Base-by-base conservation (phyloP, 2,888 invertebrate genomes). In the Hyposoter dolosus region DNA sequence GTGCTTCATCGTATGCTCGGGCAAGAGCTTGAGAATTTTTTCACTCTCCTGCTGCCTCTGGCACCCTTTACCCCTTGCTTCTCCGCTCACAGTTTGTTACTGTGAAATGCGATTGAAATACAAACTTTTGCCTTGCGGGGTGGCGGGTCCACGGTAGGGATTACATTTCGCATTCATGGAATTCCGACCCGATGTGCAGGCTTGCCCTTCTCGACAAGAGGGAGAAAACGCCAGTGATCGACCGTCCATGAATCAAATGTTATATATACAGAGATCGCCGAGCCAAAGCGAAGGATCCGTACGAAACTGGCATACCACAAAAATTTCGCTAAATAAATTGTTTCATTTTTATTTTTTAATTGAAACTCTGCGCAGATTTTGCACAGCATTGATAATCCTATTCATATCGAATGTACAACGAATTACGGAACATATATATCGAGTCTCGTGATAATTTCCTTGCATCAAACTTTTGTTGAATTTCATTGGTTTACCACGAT, bases 91-190 rank as follows among this genome's bases (percentile, higher is more conserved):
- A 89, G 87, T 90, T 90, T 89, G 90, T 90, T 88, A 88, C 85
- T 76, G 82, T 81, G 56, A 88, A 87, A 86, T 85, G 82, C 89
- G 89, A 91, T 90, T 89, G 91, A 91, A 90, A 90, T 89, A 88
- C 89, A 87, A 91, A 91, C 87, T 91, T 91, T 89, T 87, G 75
- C 82, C 65, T 84, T 63, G 28, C 56, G 28, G 77, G 63, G 63
- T 65, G 63, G 63, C 50, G 69, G 63, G 82, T 82, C 47, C 84
- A 77, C 76, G 76, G 76, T 72, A 69, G 68, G 89, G 90, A 92
- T 92, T 92, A 90, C 92, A 92, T 92, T 92, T 92, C 90, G 89
- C 91, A 92, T 92, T 92, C 92, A 92, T 92, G 90, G 90, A 92
- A 92, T 92, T 91, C 91, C 91, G 17, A 40, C 17, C 63, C 81